A percentile compares a stretch with the other conserved stretches of the same genome.
These are phyloP conservation scores for Corvus cornix DNA, from an alignment of 2,113 vertebrate species.

Conservation along the genomic window DNA sequence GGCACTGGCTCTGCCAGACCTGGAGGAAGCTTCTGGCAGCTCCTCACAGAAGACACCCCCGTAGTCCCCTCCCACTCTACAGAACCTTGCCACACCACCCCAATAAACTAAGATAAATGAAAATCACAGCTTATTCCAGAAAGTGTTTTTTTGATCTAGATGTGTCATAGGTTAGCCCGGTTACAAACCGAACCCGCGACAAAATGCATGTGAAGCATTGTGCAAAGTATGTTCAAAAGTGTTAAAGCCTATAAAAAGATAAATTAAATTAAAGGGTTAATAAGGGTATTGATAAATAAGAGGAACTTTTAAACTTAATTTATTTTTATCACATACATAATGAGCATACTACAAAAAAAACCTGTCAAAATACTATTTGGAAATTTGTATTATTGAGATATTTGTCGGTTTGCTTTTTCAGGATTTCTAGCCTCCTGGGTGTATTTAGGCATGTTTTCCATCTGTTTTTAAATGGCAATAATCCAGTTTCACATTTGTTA, in stretches of 20 bases:
- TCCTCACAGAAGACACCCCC: background rate
- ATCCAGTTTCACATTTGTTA: background rate
- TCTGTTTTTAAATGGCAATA: background rate
- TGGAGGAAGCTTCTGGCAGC: background rate
- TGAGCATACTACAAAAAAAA: background rate
- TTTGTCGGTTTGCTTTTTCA: background rate
- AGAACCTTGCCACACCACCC: background rate
- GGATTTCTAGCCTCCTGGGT: background rate
- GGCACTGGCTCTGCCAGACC: background rate
- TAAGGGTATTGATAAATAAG: background rate
- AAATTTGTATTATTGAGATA: background rate
- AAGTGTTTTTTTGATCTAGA: background rate
- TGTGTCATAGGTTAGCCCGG: too few relatives aligned
- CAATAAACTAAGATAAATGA: background rate
- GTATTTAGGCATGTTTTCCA: background rate
- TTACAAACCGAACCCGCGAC: too few relatives aligned
- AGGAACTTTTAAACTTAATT: accelerated
- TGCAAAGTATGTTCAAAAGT: background rate
- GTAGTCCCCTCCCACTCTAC: background rate
- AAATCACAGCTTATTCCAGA: background rate
- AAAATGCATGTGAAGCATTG: background rate
- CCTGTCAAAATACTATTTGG: background rate
- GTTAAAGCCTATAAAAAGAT: background rate
- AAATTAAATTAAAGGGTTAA: background rate
- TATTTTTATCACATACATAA: background rate